Evolutionary conservation across 2,113 vertebrate species (phyloP).

Genomic region (Shinisaurus crocodilurus): DNA sequence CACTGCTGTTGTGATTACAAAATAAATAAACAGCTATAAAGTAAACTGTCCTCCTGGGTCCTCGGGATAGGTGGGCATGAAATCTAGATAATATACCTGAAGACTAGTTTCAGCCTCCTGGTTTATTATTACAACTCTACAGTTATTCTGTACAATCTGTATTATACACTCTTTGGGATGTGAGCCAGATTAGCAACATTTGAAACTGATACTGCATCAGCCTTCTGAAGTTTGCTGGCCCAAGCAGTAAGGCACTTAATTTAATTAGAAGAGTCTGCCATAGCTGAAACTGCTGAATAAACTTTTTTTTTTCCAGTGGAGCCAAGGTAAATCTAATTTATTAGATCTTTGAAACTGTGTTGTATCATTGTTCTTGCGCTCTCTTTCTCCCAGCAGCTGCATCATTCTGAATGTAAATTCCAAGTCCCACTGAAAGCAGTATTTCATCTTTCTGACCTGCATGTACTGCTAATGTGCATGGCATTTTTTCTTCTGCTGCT

Average conservation of each 20-base stretch:
- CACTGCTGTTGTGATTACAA: not conserved
- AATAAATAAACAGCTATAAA: not conserved
- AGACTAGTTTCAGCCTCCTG: conserved; percentile 48
- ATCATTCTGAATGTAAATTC: conserved; percentile 71
- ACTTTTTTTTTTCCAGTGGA: conserved; percentile 59
- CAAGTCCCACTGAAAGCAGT: conserved; percentile 54
- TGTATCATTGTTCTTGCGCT: conserved; percentile 57
- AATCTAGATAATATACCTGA: conserved; percentile 5
- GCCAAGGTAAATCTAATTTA: conserved; percentile 77
- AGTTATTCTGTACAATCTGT: conserved; percentile 51
- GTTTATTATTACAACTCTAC: conserved; percentile 51
- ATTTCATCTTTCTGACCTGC: conserved; percentile 56
- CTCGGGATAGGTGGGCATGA: not conserved
- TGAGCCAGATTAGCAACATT: conserved; percentile 72
- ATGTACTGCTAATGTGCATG: conserved; percentile 47
- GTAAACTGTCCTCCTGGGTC: not conserved
- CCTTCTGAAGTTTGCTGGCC: conserved; percentile 73
- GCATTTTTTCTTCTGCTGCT: conserved; percentile 20
- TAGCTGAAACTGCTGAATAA: conserved; percentile 78
- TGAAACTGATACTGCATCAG: conserved; percentile 64
- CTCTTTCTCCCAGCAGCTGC: conserved; percentile 49
- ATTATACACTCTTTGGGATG: conserved; percentile 64
- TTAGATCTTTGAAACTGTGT: conserved; percentile 70
- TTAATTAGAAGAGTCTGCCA: conserved; percentile 77
- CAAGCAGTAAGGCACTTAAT: conserved; percentile 74